These are phyloP conservation scores for Coboldia fuscipes DNA, from an alignment of 1,140 invertebrate species.

Conservation along the genomic window DNA sequence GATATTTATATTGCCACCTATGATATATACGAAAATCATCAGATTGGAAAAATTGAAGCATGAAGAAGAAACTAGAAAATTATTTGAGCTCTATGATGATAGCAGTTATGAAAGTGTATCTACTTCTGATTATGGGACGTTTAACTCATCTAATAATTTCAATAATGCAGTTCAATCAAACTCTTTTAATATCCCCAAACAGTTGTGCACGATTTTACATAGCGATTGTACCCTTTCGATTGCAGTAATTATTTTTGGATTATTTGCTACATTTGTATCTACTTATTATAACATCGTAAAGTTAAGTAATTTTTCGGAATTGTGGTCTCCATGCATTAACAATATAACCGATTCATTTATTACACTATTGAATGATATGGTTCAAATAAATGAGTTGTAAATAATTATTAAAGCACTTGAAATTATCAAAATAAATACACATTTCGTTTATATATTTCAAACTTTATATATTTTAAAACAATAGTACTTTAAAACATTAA, in stretches of 20 bases:
- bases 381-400: no score
- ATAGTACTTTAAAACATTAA: no score
- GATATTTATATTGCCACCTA: constrained; percentile 63
- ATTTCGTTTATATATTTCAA: no score
- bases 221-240: constrained; percentile 10
- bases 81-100: neutral
- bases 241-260: constrained; percentile 15
- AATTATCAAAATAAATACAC: no score
- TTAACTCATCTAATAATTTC: constrained; percentile 3
- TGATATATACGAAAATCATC: constrained; percentile 49
- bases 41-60: constrained; percentile 19
- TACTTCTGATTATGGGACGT: constrained; percentile 11
- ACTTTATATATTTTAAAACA: no score
- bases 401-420: no score
- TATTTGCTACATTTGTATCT: constrained; percentile 15
- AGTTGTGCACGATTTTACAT: constrained; percentile 11
- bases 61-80: constrained; percentile 1
- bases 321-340: constrained; percentile 1
- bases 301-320: constrained; percentile 4
- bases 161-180: constrained; percentile 9
- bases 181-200: constrained; percentile 9
- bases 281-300: constrained; percentile 17
- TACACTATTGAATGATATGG: neutral
- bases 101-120: neutral
- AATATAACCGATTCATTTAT: constrained; percentile 1